Base-by-base conservation (phyloP, 2,113 vertebrate genomes). In the Bambusicola thoracicus region DNA sequence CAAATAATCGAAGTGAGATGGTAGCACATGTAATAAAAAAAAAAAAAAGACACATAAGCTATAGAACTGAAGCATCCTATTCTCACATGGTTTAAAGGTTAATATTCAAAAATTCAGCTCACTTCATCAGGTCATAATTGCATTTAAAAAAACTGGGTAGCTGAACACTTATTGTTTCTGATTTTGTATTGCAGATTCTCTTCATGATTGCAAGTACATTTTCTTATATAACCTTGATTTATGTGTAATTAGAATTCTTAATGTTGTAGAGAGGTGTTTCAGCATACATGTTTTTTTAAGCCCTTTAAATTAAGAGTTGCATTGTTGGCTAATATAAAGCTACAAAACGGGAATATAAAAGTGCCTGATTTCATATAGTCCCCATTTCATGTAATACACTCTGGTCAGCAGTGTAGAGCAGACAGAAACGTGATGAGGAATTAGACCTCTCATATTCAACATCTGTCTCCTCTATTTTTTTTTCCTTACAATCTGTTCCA, bases 41-140 rank as follows among this genome's bases (percentile, higher is more conserved):
- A 27, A 7, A 13, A 2, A 27, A 43, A 75, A 94, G 85, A 63
- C 4, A 21, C 10, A 46, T 46, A 46, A 44, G 44, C 8, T 75
- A 7, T 32, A 87, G 83, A 90, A 89, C 21, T 67, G 15, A 90
- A 90, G 22, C 22, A 61, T 68, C 34, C 53, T 62, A 58, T 59
- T 43, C 6, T 48, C 44, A 16, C 61, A 74, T 51, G 72, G 43
- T 51, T 90, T 43, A 69, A 62, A 66, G 79, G 55, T 78, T 59
- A 85, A 74, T 34, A 91, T 66, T 75, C 76, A 40, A 55, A 59
- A 90, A 94, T 61, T 74, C 36, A 90, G 4, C 48, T 89, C 82
- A 90, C 48, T 93, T 96, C 81, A 68, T 58, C 4, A 44, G 74
- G 38, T 73, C 67, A 77, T 59, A 92, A 95, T 72, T 85, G 15